Evolutionary conservation across 23 tunicate species (phyloP).

Genomic region (Halocynthia aurantium): DNA sequence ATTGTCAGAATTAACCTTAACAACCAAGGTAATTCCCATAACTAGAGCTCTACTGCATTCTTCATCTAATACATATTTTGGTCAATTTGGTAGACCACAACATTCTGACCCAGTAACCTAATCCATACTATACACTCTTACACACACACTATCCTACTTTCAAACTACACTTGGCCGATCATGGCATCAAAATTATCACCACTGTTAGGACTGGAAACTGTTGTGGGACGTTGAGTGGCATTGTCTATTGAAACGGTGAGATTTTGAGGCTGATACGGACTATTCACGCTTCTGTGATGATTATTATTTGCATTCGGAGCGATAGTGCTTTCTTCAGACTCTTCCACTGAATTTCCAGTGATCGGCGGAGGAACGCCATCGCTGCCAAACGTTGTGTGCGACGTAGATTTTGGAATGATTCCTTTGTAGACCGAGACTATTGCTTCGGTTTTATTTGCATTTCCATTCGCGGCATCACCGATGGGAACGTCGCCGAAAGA

Average conservation of each 20-base stretch:
- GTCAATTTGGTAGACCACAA: too few species aligned
- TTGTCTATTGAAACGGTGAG: background rate
- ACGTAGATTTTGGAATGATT: background rate
- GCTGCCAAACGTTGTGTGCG: slow-evolving; percentile 11
- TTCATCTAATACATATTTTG: too few species aligned
- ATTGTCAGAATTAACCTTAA: too few species aligned
- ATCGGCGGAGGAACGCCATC: slow-evolving; percentile 7
- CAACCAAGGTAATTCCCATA: too few species aligned
- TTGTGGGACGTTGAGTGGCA: background rate
- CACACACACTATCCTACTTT: too few species aligned
- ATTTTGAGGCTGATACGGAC: slow-evolving; percentile 4
- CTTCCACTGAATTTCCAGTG: background rate
- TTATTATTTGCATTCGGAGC: slow-evolving; percentile 5
- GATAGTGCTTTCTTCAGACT: background rate
- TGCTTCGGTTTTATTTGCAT: background rate
- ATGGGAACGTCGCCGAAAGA: slow-evolving; percentile 7
- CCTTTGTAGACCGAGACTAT: too few species aligned
- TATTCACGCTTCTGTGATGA: background rate
- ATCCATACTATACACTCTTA: too few species aligned
- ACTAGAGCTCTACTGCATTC: too few species aligned
- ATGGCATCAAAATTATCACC: background rate
- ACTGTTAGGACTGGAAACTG: background rate
- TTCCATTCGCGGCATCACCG: background rate
- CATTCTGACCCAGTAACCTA: too few species aligned
- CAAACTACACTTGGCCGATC: background rate